phyloP scores from a whole-genome alignment of 2,888 invertebrate genomes.

The Allacma fusca region DNA sequence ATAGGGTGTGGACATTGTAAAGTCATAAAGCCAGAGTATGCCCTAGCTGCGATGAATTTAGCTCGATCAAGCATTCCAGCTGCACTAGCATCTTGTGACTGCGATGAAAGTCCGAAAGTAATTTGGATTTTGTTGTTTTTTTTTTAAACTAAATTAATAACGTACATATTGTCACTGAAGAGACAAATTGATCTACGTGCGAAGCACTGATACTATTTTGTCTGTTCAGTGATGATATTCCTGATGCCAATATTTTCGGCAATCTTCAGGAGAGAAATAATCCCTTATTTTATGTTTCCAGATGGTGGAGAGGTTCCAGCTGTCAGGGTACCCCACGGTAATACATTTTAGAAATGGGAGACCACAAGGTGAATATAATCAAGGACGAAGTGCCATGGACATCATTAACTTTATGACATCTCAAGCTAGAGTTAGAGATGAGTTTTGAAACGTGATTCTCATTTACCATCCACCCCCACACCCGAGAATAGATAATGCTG shows the following conservation, averaged over 20 bases:
- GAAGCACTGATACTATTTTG: too few species aligned
- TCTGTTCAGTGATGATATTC: too few species aligned
- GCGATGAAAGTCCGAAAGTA: constrained; percentile 41
- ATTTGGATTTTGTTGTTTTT: too few species aligned
- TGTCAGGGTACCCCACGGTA: constrained; percentile 30
- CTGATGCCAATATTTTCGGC: too few species aligned
- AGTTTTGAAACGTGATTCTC: not conserved
- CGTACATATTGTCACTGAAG: too few species aligned
- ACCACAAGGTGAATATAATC: constrained; percentile 20
- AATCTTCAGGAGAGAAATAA: too few species aligned
- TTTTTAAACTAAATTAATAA: too few species aligned
- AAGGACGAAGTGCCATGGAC: constrained; percentile 26
- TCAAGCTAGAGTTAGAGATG: not conserved
- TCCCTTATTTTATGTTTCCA: too few species aligned
- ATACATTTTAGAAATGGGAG: constrained; percentile 27
- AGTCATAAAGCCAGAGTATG: constrained; percentile 34
- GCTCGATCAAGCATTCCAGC: not conserved
- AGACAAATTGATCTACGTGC: too few species aligned
- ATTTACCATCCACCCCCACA: too few species aligned
- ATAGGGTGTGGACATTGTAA: constrained; percentile 43
- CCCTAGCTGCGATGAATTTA: constrained; percentile 19
- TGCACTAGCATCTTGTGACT: constrained; percentile 24
- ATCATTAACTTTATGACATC: constrained; percentile 28
- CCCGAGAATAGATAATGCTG: too few species aligned
- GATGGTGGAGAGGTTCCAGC: constrained; percentile 19